These are phyloP conservation scores for Pygoscelis adeliae DNA, from an alignment of 2,113 vertebrate genomes.

Conservation along the genomic window DNA sequence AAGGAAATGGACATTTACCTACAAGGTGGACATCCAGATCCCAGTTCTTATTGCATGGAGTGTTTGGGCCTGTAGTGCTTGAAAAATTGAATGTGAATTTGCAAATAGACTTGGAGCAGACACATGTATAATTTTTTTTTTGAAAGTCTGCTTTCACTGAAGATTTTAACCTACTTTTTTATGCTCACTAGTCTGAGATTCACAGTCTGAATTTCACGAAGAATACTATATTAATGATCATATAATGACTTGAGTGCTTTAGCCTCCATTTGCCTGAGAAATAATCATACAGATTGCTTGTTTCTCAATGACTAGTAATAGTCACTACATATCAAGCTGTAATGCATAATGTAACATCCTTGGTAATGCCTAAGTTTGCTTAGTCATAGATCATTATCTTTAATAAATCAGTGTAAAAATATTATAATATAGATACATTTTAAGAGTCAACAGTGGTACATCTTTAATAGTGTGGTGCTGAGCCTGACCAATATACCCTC, in stretches of 20 bases:
- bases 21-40: background rate
- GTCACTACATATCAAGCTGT: background rate
- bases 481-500: background rate
- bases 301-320: background rate
- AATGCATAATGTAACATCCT: background rate
- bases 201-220: background rate
- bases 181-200: background rate
- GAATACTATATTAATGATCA: background rate
- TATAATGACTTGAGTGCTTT: background rate
- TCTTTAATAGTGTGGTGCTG: background rate
- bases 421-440: background rate
- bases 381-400: background rate
- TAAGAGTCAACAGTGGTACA: background rate
- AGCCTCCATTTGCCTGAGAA: background rate
- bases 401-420: background rate
- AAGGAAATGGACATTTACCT: background rate
- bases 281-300: background rate
- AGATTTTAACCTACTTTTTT: background rate
- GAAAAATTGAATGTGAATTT: background rate
- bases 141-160: background rate
- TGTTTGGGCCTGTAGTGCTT: background rate
- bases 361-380: background rate
- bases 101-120: background rate
- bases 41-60: background rate
- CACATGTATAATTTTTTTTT: background rate